These are phyloP conservation scores for Adineta ricciae DNA, from an alignment of 2,888 invertebrate genomes.

Conservation along the genomic window DNA sequence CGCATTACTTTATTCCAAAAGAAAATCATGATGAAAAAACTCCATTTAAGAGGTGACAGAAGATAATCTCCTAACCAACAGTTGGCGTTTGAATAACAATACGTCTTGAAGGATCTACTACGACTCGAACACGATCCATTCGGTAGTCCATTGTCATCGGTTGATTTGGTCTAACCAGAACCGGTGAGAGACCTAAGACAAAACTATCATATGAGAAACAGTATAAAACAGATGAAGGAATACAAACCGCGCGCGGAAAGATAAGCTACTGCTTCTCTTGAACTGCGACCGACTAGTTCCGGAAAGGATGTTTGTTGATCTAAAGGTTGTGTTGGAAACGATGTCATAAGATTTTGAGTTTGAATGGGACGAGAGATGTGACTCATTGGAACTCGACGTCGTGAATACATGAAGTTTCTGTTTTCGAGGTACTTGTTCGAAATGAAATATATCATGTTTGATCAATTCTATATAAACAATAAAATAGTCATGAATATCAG, in stretches of 20 bases:
- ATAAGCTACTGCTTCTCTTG: neutral
- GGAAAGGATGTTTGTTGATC: neutral
- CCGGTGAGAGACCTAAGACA: neutral
- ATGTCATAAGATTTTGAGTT: too few species aligned
- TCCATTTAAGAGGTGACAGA: too few species aligned
- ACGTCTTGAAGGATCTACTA: neutral
- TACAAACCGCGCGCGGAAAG: neutral
- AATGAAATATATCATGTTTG: too few species aligned
- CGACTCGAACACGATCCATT: neutral
- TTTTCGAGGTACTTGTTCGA: too few species aligned
- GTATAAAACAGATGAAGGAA: neutral
- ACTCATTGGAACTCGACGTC: too few species aligned
- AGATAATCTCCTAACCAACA: neutral
- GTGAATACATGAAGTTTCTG: too few species aligned
- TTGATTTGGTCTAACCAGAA: neutral
- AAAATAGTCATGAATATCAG: too few species aligned
- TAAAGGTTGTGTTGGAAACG: neutral
- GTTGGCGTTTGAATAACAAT: neutral
- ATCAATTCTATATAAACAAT: too few species aligned
- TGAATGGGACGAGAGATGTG: too few species aligned
- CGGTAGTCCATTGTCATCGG: neutral
- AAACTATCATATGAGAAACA: neutral
- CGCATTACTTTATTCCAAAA: too few species aligned
- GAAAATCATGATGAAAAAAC: too few species aligned
- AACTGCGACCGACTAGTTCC: neutral